Base-by-base conservation (phyloP, 2,797 vertebrate species). In the Choloepus didactylus region DNA sequence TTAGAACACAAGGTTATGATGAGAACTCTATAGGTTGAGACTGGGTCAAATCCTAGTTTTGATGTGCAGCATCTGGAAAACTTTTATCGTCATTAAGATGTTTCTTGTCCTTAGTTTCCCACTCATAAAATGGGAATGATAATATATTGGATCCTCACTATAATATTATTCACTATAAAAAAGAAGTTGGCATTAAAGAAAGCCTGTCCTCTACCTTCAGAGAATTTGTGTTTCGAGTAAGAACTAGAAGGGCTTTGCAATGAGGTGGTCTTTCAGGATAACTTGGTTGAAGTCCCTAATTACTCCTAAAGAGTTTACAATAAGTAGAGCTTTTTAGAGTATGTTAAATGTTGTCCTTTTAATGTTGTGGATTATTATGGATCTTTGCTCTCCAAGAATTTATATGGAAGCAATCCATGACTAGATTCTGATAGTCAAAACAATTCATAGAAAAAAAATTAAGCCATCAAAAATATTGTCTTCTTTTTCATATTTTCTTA, bases 391-490 rank as follows among this genome's bases (percentile, higher is more conserved):
- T 59, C 21, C 51, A 88, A 93, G 27, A 88, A 67, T 6, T 91
- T n/a, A 84, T 9, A 59, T 23, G 5, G 29, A n/a, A 73, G 18
- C 60, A 93, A 29, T 67, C 10, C 51, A 35, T 35, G 35, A 35
- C 35, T 35, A 35, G 35, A 84, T 76, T 95, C n/a, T 44, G 41
- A 92, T 1, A 89, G 23, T 66, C 59, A 87, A 86, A 93, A 89
- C 1, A 59, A n/a, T 73, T 60, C 59, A 9, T 23, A 12, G 44
- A 25, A 9, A 51, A 51, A 23, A 69, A 79, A 89, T 35, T 67
- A 73, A 29, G 9, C 31, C 27, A 29, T 59, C 16, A 54, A 44
- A 72, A 90, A 64, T 41, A 15, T 7, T 72, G 6, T 66, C 9
- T 67, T 93, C 86, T 35, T 23, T 89, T 60, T 84, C 1, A 54